These are phyloP conservation scores for Zaprionus taronus DNA, from an alignment of 1,140 invertebrate species.

Conservation along the genomic window DNA sequence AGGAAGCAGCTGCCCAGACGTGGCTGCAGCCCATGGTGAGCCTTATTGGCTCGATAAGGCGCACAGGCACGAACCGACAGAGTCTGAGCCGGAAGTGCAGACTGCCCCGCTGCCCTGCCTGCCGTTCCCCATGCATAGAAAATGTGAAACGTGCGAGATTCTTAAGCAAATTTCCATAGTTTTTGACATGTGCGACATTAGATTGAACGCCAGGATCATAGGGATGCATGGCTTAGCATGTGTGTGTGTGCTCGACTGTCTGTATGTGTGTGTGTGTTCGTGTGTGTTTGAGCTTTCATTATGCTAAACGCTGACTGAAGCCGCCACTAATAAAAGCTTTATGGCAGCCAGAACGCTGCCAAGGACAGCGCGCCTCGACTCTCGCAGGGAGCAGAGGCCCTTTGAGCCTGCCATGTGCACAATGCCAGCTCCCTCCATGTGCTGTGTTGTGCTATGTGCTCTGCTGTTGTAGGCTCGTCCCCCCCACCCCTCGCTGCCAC, in stretches of 20 bases:
- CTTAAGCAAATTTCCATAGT: conserved; percentile 71
- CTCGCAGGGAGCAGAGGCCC: conserved; percentile 8
- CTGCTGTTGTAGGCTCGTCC: conserved; percentile 14
- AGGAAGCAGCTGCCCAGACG: conserved; percentile 12
- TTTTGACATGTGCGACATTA: conserved; percentile 78
- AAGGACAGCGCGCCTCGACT: conserved; percentile 6
- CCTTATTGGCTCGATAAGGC: conserved; percentile 72
- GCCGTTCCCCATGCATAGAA: background rate
- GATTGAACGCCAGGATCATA: conserved; percentile 71
- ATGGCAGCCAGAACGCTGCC: conserved; percentile 41
- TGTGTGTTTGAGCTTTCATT: conserved; percentile 49
- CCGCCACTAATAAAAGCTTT: conserved; percentile 73
- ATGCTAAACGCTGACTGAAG: conserved; percentile 48
- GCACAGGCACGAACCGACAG: conserved; percentile 57
- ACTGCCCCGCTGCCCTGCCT: background rate
- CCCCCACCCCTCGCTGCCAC: too few relatives aligned
- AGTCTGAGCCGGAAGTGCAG: conserved; percentile 20
- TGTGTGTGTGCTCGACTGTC: too few relatives aligned
- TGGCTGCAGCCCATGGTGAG: conserved; percentile 49
- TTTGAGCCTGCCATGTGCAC: conserved; percentile 26
- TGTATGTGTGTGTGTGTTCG: conserved; percentile 18
- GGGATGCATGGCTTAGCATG: conserved; percentile 3
- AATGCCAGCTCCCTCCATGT: conserved; percentile 14
- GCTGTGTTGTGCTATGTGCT: background rate
- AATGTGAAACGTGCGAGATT: conserved; percentile 62